Conservation (phyloP, 2,888 invertebrate genomes). For the Brenthis daphne region DNA sequence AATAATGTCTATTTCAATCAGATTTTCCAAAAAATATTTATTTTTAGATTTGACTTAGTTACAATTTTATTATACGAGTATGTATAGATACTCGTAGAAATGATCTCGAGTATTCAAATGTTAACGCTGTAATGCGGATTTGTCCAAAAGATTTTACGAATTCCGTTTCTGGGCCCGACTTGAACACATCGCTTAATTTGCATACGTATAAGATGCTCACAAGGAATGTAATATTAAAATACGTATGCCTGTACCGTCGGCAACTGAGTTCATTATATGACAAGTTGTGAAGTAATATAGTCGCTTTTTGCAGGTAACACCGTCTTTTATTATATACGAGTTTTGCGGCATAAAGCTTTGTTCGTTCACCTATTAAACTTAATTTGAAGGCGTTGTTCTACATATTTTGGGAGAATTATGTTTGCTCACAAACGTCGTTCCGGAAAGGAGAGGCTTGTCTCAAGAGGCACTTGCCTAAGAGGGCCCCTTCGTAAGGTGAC, state of each 20-base stretch:
- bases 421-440: conserved; percentile 67
- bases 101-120: conserved; percentile 9
- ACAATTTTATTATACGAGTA: too few relatives aligned
- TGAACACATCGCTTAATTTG: conserved; percentile 41
- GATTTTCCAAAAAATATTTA: too few relatives aligned
- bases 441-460: conserved; percentile 64
- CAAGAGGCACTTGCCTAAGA: conserved; percentile 62
- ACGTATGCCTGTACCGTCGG: conserved; percentile 36
- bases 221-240: conserved; percentile 43
- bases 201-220: conserved; percentile 41
- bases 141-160: conserved; percentile 40
- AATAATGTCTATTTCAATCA: too few relatives aligned
- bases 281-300: conserved; percentile 34
- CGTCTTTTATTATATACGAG: conserved; percentile 23
- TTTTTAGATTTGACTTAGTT: too few relatives aligned
- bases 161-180: conserved; percentile 36
- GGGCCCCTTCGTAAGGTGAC: conserved; percentile 66
- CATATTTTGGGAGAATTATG: conserved; percentile 66
- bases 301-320: conserved; percentile 34
- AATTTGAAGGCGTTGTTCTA: conserved; percentile 52
- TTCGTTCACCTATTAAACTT: conserved; percentile 44
- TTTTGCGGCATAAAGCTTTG: conserved; percentile 29
- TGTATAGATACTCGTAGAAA: neutral
- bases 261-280: conserved; percentile 41
- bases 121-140: conserved; percentile 32